Percentiles rank a stretch among this genome's conserved stretches.
Conservation (phyloP, 2,113 vertebrate species). For the Cathartes aura region DNA sequence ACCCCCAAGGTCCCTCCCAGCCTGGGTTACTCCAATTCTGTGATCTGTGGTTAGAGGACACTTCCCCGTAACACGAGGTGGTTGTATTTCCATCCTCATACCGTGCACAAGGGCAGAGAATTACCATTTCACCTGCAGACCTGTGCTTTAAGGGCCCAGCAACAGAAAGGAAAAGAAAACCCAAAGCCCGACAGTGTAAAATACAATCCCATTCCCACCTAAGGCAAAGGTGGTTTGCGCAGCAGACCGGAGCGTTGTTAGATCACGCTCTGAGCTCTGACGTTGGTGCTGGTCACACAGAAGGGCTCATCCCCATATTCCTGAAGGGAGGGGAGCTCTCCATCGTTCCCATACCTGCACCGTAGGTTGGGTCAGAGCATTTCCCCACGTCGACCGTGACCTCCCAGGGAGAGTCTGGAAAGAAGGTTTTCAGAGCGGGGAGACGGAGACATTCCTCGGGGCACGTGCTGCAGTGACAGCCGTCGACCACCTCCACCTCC, state of each 20-base stretch:
- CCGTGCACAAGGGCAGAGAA: neutral
- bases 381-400: slow-evolving; percentile 73
- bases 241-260: neutral
- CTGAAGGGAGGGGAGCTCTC: neutral
- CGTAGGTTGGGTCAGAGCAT: slow-evolving; percentile 69
- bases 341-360: slow-evolving; percentile 34
- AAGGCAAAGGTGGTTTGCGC: neutral
- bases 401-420: slow-evolving; percentile 78
- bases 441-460: slow-evolving; percentile 69
- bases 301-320: accelerated
- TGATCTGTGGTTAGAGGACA: neutral
- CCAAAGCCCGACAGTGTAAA: neutral
- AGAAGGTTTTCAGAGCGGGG: slow-evolving; percentile 78
- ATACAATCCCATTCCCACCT: neutral
- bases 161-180: neutral
- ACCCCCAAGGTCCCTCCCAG: neutral
- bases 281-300: neutral
- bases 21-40: neutral
- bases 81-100: neutral
- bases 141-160: neutral
- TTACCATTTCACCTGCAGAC: neutral
- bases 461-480: slow-evolving; percentile 77
- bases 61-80: accelerated
- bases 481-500: slow-evolving; percentile 76
- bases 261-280: neutral